These are phyloP conservation scores for Eretmochelys imbricata DNA, from an alignment of 2,113 vertebrate species.

Conservation along the genomic window DNA sequence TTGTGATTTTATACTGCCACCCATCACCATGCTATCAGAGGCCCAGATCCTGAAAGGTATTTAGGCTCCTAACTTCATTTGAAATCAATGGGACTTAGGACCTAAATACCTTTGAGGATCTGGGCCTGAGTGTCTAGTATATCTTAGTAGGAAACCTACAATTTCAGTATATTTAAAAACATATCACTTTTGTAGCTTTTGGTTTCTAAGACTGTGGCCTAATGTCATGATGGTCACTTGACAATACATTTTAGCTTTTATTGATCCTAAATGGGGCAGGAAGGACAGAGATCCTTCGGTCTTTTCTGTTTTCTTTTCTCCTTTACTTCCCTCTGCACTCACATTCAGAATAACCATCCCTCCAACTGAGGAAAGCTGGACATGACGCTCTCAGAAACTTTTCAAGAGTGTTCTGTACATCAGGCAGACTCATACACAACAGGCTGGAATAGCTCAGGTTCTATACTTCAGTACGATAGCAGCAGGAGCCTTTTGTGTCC, in stretches of 20 bases:
- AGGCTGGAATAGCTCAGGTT: background rate
- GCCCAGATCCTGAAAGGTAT: background rate
- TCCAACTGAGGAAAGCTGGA: background rate
- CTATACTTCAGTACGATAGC: background rate
- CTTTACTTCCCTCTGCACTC: background rate
- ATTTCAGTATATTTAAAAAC: constrained; percentile 25
- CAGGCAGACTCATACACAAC: fast-evolving
- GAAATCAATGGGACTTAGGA: background rate
- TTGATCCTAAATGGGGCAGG: background rate
- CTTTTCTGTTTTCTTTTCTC: background rate
- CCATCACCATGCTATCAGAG: background rate
- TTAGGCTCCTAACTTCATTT: background rate
- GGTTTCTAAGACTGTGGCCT: background rate
- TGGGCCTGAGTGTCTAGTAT: background rate
- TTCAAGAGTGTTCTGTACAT: background rate
- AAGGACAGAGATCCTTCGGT: background rate
- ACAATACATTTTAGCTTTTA: background rate
- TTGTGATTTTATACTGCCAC: background rate
- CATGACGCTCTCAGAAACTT: background rate
- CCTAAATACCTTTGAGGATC: background rate
- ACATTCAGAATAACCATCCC: background rate
- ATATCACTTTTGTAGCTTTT: background rate
- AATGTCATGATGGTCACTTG: background rate
- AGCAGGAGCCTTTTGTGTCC: background rate
- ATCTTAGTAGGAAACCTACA: background rate